Evolutionary conservation across 2,113 vertebrate genomes (phyloP).

Genomic region (Irena cyanogastra): DNA sequence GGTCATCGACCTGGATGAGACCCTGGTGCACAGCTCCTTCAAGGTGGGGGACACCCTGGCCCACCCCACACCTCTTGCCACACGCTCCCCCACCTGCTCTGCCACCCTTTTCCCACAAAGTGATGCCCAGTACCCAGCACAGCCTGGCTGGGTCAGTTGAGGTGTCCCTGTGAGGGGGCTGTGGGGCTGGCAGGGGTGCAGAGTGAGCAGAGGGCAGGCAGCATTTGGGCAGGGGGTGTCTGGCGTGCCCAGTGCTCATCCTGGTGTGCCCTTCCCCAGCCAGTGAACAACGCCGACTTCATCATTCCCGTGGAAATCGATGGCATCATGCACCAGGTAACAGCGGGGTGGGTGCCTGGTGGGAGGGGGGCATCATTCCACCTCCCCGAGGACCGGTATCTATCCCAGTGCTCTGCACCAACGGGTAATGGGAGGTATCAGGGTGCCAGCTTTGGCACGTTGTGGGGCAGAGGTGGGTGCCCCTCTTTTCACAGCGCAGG

Average conservation of each 20-base stretch:
- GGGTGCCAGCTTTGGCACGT: neutral
- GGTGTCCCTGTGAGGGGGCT: neutral
- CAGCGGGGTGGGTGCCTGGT: rapidly evolving
- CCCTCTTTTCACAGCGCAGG: neutral
- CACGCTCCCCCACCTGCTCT: neutral
- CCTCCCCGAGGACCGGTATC: rapidly evolving
- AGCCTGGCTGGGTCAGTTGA: neutral
- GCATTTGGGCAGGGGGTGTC: neutral
- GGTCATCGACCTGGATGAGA: conserved; percentile 94
- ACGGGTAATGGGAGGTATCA: neutral
- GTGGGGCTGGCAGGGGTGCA: neutral
- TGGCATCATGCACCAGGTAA: conserved; percentile 92
- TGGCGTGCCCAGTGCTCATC: neutral
- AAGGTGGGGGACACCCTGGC: conserved; percentile 73
- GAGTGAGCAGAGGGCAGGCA: neutral
- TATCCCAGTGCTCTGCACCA: rapidly evolving
- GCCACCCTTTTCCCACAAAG: neutral
- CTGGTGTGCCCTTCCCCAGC: conserved; percentile 65
- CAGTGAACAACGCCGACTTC: conserved; percentile 92
- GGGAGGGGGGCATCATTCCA: neutral
- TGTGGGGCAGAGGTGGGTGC: neutral
- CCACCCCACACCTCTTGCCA: neutral
- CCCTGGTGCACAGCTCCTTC: conserved; percentile 91
- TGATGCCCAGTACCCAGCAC: neutral
- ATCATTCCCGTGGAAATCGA: conserved; percentile 93